phyloP scores from a whole-genome alignment of 2,113 vertebrate genomes.

The Sus scrofa region DNA sequence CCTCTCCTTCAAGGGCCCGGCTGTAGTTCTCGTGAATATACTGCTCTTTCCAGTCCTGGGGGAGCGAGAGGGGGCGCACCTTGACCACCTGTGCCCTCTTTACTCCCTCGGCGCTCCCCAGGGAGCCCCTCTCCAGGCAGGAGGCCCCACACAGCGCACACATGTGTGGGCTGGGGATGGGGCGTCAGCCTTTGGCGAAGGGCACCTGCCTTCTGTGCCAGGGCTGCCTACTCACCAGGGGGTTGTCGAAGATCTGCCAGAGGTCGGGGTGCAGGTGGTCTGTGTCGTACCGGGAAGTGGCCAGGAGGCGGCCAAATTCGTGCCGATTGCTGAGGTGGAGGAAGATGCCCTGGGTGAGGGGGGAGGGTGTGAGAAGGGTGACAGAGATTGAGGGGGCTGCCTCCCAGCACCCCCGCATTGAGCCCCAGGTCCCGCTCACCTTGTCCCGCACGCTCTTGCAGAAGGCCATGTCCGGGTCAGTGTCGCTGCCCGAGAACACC shows the following conservation, averaged over 20 bases:
- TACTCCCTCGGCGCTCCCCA: fast-evolving
- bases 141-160: fast-evolving
- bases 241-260: slow-evolving; percentile 92
- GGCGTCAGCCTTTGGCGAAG: fast-evolving
- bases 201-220: fast-evolving
- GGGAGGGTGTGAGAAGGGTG: background rate
- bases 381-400: background rate
- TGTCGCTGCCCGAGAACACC: slow-evolving; percentile 85
- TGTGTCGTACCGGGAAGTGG: slow-evolving; percentile 87
- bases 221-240: slow-evolving; percentile 81
- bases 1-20: slow-evolving; percentile 85
- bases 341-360: slow-evolving; percentile 87
- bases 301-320: slow-evolving; percentile 89
- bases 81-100: background rate
- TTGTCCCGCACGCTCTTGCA: slow-evolving; percentile 88
- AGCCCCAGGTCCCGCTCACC: slow-evolving; percentile 75
- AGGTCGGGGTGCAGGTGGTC: slow-evolving; percentile 89
- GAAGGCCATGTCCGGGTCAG: slow-evolving; percentile 90
- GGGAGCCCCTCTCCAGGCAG: background rate
- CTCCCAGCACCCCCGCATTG: fast-evolving
- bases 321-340: slow-evolving; percentile 90
- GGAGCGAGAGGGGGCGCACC: no score
- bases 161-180: fast-evolving
- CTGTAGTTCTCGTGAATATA: slow-evolving; percentile 90
- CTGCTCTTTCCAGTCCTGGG: slow-evolving; percentile 91